Evolutionary conservation across 2,113 vertebrate genomes (phyloP).

Genomic region (Heteronetta atricapilla): DNA sequence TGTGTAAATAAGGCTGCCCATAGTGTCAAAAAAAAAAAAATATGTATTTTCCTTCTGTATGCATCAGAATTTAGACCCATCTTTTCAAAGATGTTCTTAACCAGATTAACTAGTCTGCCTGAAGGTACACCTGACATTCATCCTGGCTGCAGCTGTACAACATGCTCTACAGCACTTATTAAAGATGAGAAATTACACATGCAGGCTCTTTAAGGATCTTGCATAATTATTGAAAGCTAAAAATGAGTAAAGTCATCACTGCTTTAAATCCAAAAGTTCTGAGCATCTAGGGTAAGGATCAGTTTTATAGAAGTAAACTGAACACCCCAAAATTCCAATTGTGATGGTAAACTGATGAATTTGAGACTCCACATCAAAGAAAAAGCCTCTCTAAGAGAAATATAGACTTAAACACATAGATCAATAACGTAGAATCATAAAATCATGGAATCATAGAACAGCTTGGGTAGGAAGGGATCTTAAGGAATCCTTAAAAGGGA

Average conservation of each 20-base stretch:
- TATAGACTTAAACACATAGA: neutral
- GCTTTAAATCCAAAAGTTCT: neutral
- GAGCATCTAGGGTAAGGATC: neutral
- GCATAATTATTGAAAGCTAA: neutral
- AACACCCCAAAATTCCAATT: neutral
- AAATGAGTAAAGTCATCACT: neutral
- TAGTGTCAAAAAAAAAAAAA: constrained; percentile 34
- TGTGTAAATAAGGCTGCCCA: constrained; percentile 8
- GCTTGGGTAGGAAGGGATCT: too few species aligned
- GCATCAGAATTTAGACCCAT: neutral
- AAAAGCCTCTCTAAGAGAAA: neutral
- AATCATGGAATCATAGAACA: too few species aligned
- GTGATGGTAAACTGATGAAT: neutral
- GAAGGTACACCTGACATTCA: constrained; percentile 17
- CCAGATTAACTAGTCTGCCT: constrained; percentile 44
- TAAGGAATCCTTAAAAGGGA: too few species aligned
- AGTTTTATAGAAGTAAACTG: neutral
- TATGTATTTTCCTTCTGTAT: constrained; percentile 7
- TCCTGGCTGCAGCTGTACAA: neutral
- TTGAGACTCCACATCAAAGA: neutral
- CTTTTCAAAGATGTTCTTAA: constrained; percentile 36
- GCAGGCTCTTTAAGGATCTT: neutral
- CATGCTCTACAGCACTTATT: neutral
- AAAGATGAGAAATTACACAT: constrained; percentile 22
- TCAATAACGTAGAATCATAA: neutral